These are phyloP conservation scores for Schizopygopsis pylzovi DNA, from an alignment of 2,797 vertebrate genomes.

Conservation along the genomic window DNA sequence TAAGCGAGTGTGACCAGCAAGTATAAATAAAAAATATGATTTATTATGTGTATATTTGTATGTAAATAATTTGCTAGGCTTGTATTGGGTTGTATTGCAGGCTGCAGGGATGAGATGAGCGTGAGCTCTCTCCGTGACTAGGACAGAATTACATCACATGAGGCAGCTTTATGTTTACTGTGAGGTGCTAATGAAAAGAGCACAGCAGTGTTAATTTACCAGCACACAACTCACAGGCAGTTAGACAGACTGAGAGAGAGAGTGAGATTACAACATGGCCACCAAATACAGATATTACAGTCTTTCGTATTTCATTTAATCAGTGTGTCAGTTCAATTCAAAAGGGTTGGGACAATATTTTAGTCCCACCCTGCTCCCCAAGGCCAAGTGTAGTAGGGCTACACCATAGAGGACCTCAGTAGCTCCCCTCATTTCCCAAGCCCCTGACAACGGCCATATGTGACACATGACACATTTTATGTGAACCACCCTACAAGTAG, in stretches of 20 bases:
- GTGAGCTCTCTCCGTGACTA: not conserved
- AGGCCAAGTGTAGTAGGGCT: not conserved
- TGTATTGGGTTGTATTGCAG: not conserved
- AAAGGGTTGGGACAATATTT: constrained; percentile 4
- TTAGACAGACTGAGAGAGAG: constrained; percentile 10
- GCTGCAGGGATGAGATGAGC: constrained; percentile 1
- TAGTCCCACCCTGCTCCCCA: not conserved
- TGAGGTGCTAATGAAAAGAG: constrained; percentile 51
- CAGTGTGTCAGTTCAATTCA: not conserved
- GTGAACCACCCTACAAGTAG: not conserved
- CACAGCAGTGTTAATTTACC: constrained; percentile 37
- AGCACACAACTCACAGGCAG: constrained; percentile 35
- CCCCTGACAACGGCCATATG: not conserved
- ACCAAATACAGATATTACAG: constrained; percentile 7
- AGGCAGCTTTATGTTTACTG: constrained; percentile 39
- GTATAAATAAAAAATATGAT: not conserved
- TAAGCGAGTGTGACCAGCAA: not conserved
- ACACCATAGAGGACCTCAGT: not conserved
- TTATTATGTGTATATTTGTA: constrained; percentile 14
- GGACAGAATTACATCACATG: no score
- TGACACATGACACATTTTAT: not conserved
- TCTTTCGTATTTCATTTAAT: not conserved
- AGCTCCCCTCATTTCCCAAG: not conserved
- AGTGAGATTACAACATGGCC: no score
- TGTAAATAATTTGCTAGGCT: constrained; percentile 15